phyloP scores from a whole-genome alignment of 2,888 invertebrate genomes.

The Euplexia lucipara region DNA sequence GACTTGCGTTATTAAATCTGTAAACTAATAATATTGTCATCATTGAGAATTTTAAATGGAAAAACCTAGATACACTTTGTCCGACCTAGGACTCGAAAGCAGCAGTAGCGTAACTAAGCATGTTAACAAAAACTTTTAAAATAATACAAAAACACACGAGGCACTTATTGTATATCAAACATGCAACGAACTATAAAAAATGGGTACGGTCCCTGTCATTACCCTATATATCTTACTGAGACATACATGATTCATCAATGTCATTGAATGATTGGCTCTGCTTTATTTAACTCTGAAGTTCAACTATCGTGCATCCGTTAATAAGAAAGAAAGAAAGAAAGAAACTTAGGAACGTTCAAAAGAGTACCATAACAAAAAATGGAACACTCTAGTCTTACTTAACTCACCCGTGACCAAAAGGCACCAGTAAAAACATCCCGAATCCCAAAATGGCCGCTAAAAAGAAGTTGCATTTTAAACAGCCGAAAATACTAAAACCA shows the following conservation, averaged over 20 bases:
- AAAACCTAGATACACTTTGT: no score
- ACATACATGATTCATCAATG: constrained; percentile 59
- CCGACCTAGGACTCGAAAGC: no score
- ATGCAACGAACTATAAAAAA: constrained; percentile 44
- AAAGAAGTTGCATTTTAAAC: constrained; percentile 33
- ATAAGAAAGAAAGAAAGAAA: no score
- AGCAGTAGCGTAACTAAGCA: background rate
- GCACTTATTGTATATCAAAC: constrained; percentile 25
- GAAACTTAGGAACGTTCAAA: constrained; percentile 12
- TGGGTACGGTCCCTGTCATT: constrained; percentile 41
- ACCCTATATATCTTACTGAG: constrained; percentile 44
- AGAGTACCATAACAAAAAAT: constrained; percentile 13
- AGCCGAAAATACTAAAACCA: constrained; percentile 42
- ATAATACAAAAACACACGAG: constrained; percentile 25
- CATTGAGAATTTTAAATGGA: no score
- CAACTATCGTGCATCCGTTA: constrained; percentile 32
- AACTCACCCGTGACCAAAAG: constrained; percentile 15
- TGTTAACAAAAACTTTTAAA: background rate
- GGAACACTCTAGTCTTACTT: background rate
- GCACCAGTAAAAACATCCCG: constrained; percentile 17
- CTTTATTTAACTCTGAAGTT: constrained; percentile 38
- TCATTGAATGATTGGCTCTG: constrained; percentile 49
- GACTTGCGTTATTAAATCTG: no score
- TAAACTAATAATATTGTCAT: no score
- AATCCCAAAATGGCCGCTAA: constrained; percentile 31